These are phyloP conservation scores for Hyperopisus bebe DNA, from an alignment of 2,113 vertebrate species.

Conservation along the genomic window DNA sequence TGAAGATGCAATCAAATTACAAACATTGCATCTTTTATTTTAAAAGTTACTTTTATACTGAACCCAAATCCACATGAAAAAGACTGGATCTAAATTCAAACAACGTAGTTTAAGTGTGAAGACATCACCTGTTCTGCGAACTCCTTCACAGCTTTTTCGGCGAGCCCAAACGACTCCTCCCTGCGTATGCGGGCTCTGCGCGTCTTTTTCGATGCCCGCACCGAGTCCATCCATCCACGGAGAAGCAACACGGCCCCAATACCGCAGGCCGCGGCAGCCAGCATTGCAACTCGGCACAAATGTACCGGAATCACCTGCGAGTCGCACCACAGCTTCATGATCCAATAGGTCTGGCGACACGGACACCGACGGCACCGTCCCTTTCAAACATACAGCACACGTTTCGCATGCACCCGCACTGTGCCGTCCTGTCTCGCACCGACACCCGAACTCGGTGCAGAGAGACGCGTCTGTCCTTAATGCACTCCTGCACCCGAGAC, in stretches of 20 bases:
- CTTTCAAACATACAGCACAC: background rate
- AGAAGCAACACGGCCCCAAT: constrained; percentile 32
- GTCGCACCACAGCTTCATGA: background rate
- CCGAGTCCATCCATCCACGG: constrained; percentile 13
- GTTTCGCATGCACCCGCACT: background rate
- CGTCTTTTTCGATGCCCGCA: constrained; percentile 34
- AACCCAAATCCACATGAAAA: background rate
- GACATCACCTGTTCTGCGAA: constrained; percentile 46
- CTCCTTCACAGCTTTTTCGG: constrained; percentile 38
- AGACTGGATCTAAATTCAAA: background rate
- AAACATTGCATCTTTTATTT: background rate
- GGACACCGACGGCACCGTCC: background rate
- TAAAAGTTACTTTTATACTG: background rate
- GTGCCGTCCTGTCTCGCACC: background rate
- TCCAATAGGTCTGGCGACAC: background rate
- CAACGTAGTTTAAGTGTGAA: background rate
- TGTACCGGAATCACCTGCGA: background rate
- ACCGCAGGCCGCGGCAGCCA: constrained; percentile 31
- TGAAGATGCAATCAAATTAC: background rate
- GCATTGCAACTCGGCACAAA: constrained; percentile 1
- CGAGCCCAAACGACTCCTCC: constrained; percentile 35
- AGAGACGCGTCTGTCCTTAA: background rate
- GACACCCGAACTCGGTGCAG: background rate
- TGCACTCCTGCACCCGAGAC: background rate
- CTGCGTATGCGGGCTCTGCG: constrained; percentile 41